Evolutionary conservation across 2,888 invertebrate species (phyloP).

Genomic region (Plebejus anna): DNA sequence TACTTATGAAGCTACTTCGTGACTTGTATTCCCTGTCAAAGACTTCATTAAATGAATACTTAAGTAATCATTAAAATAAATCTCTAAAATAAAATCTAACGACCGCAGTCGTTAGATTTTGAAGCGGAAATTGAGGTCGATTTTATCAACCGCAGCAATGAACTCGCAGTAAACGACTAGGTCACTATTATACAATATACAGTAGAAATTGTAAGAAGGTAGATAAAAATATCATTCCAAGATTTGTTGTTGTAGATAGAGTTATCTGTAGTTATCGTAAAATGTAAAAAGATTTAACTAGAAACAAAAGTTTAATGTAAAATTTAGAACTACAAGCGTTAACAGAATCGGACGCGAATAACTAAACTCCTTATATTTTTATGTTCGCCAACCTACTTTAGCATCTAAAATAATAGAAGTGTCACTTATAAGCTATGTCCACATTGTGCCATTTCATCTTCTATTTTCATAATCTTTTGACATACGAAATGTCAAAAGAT

Average conservation of each 20-base stretch:
- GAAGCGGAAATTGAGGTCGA: neutral
- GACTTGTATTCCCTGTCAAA: neutral
- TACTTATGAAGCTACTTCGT: neutral
- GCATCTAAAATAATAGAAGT: neutral
- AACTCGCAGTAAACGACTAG: neutral
- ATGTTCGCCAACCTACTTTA: neutral
- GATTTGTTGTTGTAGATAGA: slow-evolving; percentile 29
- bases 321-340: neutral
- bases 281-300: slow-evolving; percentile 11
- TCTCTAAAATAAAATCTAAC: too few species aligned
- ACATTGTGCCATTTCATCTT: too few species aligned
- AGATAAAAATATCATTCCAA: slow-evolving; percentile 29
- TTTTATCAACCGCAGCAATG: neutral
- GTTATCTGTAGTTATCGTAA: slow-evolving; percentile 8
- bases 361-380: neutral
- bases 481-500: too few species aligned
- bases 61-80: neutral
- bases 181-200: neutral
- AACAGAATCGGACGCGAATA: neutral
- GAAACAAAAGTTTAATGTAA: neutral
- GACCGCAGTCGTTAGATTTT: neutral
- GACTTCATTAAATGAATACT: neutral
- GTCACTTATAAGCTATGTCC: neutral
- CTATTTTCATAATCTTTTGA: too few species aligned
- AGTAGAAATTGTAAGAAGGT: slow-evolving; percentile 19